Percentiles rank a stretch among this genome's conserved stretches.
Evolutionary conservation across 1,140 invertebrate genomes (phyloP).

Genomic region (Capitella teleta): DNA sequence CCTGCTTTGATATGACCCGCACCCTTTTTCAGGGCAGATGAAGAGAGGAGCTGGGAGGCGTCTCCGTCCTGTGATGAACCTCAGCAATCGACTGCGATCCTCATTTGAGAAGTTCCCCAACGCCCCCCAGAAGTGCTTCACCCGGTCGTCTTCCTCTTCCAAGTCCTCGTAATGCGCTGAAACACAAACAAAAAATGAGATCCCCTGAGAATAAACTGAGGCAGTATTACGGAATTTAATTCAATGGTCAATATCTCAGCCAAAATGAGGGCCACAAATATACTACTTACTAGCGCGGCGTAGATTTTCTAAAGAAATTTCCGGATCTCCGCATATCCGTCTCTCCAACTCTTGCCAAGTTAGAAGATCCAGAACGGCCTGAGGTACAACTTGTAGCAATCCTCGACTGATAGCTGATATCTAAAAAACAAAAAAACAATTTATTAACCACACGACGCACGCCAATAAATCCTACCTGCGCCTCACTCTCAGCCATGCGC

Average conservation of each 20-base stretch:
- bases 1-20: no score
- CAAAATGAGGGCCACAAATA: no score
- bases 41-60: slow-evolving; percentile 35
- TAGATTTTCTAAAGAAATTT: slow-evolving; percentile 15
- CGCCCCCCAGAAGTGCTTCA: slow-evolving; percentile 39
- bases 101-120: slow-evolving; percentile 38
- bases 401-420: slow-evolving; percentile 29
- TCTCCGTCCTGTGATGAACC: slow-evolving; percentile 39
- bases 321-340: slow-evolving; percentile 37
- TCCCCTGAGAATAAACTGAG: not conserved
- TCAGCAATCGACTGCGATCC: slow-evolving; percentile 37
- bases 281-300: not conserved
- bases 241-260: no score
- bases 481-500: slow-evolving; percentile 31
- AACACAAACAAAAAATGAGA: not conserved
- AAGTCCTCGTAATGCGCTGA: slow-evolving; percentile 38
- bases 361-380: slow-evolving; percentile 34
- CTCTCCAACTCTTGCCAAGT: slow-evolving; percentile 41
- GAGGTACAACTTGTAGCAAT: slow-evolving; percentile 34
- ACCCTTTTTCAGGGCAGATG: slow-evolving; percentile 35
- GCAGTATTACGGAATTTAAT: not conserved
- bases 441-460: not conserved
- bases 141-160: slow-evolving; percentile 29
- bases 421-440: slow-evolving; percentile 13
- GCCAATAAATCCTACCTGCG: slow-evolving; percentile 38